Evolutionary conservation across 2,113 vertebrate genomes (phyloP), one percentile per base, ranked within the genome.

Genomic region (Sturnus vulgaris): DNA sequence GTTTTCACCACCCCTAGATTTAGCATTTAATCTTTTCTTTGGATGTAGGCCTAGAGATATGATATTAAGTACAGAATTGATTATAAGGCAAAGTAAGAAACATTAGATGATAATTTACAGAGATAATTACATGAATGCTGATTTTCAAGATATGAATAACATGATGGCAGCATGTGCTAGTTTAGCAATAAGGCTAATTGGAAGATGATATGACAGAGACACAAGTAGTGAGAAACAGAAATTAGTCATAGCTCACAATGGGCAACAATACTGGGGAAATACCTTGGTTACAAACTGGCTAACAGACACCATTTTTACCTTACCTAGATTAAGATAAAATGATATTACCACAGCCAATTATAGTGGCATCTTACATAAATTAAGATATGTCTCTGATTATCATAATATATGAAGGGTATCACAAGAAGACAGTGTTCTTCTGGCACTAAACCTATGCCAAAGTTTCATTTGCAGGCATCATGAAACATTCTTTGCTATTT

Each of bases 261-360:
- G 33, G 25, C 46, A 92, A 72, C 73, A 86, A 53, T 27, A 73
- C 9, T 23, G 20, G 19, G n/a, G 33, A 83, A 83, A 81, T 25
- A 87, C 23, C 17, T 82, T 86, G 23, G 33, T 31, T 69, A 61
- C 20, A 65, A 82, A 80, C 23, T 5, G 5, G 33, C 23, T 52
- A 66, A 63, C 15, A 89, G 25, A 84, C 17, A 50, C 10, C 69
- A 42, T 49, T 86, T 90, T 80, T 80, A 76, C n/a, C 59, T 86
- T 83, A 88, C 60, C 82, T 86, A 89, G 23, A 88, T 83, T 79
- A 93, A 68, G 53, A 90, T 37, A 53, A 88, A 92, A 77, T 72
- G 10, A 3, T 64, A 88, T 76, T 90, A 82, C 15, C 11, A 31
- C 23, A 88, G 40, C 12, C 30, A 91, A 53, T 31, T 21, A 27